Percentiles rank a stretch among this genome's conserved stretches.
phyloP scores from a whole-genome alignment of 2,888 invertebrate species.

The Ennomos fuscantarius region DNA sequence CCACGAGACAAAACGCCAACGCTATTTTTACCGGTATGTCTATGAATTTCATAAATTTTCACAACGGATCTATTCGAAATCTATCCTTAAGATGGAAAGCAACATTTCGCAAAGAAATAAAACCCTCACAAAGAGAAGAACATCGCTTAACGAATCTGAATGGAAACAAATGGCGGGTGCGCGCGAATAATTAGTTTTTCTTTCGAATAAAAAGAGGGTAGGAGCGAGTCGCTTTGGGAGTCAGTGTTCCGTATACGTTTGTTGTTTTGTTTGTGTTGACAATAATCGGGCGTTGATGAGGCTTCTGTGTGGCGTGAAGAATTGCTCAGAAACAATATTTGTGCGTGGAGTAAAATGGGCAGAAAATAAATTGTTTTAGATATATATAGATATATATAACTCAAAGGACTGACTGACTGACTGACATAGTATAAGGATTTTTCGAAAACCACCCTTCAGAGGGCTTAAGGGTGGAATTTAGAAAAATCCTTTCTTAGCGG shows the following conservation, averaged over 20 bases:
- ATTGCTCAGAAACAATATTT: not conserved
- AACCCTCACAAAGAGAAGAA: slow-evolving; percentile 34
- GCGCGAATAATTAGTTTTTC: slow-evolving; percentile 64
- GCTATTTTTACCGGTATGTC: no score
- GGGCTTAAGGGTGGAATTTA: no score
- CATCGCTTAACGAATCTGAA: slow-evolving; percentile 52
- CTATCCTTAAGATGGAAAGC: slow-evolving; percentile 13
- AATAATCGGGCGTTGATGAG: slow-evolving; percentile 11
- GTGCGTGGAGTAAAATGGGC: not conserved
- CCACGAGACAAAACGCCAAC: no score
- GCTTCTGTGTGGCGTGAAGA: slow-evolving; percentile 12
- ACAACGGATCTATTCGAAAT: slow-evolving; percentile 1
- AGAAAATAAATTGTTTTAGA: not conserved
- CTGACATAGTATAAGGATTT: no score
- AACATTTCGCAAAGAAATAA: slow-evolving; percentile 34
- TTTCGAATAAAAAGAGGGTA: slow-evolving; percentile 34
- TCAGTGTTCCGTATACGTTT: slow-evolving; percentile 20
- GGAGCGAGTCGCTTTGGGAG: slow-evolving; percentile 8
- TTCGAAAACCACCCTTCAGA: no score
- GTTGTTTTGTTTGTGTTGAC: slow-evolving; percentile 20
- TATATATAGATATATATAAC: no score
- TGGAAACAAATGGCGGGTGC: slow-evolving; percentile 56
- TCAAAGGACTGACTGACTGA: no score
- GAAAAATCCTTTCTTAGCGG: no score
- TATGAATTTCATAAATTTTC: no score